phyloP scores from a whole-genome alignment of 1,140 invertebrate species.

The Cydia strobilella region DNA sequence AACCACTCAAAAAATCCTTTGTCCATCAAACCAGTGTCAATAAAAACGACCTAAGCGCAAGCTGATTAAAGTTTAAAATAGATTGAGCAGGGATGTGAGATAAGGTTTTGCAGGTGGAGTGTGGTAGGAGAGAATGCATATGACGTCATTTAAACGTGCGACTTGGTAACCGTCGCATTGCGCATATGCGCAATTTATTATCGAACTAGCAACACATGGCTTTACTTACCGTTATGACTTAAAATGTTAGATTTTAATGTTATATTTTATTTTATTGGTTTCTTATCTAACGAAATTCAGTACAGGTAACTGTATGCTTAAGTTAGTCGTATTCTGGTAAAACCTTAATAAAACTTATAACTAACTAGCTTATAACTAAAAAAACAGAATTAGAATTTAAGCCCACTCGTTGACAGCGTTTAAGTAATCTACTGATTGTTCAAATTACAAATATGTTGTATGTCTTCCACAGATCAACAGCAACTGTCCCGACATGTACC shows the following conservation, averaged over 20 bases:
- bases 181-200: neutral
- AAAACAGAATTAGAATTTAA: too few species aligned
- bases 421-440: too few species aligned
- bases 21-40: neutral
- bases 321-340: too few species aligned
- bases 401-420: too few species aligned
- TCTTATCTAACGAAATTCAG: too few species aligned
- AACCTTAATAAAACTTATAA: too few species aligned
- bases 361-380: too few species aligned
- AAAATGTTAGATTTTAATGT: neutral
- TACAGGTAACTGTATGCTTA: too few species aligned
- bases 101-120: neutral
- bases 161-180: conserved; percentile 13
- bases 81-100: neutral
- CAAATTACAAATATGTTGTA: neutral
- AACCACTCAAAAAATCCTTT: neutral
- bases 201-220: neutral
- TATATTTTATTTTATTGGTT: neutral
- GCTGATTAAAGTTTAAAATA: neutral
- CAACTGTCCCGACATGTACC: conserved; percentile 76
- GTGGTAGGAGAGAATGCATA: conserved; percentile 4
- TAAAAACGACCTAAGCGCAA: neutral
- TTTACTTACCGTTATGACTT: neutral
- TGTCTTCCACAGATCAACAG: conserved; percentile 61
- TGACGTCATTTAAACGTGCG: conserved; percentile 5